Base-by-base conservation (phyloP, 23 tunicate genomes). In the Pegea sp. region DNA sequence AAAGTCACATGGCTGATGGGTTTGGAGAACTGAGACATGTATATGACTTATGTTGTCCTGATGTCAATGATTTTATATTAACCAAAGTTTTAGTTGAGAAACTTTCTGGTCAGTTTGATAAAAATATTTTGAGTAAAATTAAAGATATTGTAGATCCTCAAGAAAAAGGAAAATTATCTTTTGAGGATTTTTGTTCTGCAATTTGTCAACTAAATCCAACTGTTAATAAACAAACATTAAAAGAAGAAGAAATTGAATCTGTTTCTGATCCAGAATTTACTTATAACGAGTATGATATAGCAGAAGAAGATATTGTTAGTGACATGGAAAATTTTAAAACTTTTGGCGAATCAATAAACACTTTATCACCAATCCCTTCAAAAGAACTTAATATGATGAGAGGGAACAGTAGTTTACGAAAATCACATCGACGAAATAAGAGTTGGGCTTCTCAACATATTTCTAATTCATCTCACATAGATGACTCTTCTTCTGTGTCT, bases 211-310 rank as follows among this genome's bases (percentile, higher is more conserved):
- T n/a, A n/a, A n/a, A n/a, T n/a, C n/a, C n/a, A n/a, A n/a, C n/a
- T n/a, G n/a, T n/a, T n/a, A n/a, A n/a, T n/a, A n/a, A n/a, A n/a
- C n/a, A n/a, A n/a, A n/a, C n/a, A n/a, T n/a, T n/a, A n/a, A n/a
- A n/a, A n/a, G n/a, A n/a, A n/a, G n/a, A n/a, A n/a, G 69, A 84
- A 62, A 58, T 67, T n/a, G 71, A 24, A 21, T 77, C 72, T 16
- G 63, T 58, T 42, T 84, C 95, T 26, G 95, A 84, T 49, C 95
- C 84, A 21, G 95, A 84, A 32, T 64, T 62, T 63, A 73, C 95
- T 27, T 84, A 84, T 63, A 84, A 84, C 75, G 95, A 84, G 43
- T 84, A 84, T 68, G 95, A 84, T 51, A 32, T 77, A 29, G 62
- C 72, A 4, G 95, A 84, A 16, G 95, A 84, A 34, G 71, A 43